Evolutionary conservation across 2,113 vertebrate species (phyloP).

Genomic region (Thamnophis sirtalis): DNA sequence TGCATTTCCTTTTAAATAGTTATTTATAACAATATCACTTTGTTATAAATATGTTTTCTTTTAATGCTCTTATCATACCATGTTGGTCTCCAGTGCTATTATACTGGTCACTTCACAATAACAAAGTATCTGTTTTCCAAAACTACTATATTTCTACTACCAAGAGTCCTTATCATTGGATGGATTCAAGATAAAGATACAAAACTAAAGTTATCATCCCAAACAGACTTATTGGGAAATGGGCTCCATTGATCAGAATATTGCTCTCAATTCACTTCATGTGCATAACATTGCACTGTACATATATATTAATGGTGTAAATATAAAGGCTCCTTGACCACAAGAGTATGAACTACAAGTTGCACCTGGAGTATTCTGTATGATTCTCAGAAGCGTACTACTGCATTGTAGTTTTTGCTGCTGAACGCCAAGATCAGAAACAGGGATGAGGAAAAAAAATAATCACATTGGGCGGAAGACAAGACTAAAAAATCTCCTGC

Average conservation of each 20-base stretch:
- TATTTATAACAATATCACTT: no score
- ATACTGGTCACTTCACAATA: not conserved
- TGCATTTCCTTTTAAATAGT: not conserved
- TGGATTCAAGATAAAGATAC: not conserved
- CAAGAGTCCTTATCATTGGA: not conserved
- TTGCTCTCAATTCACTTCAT: not conserved
- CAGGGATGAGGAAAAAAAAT: not conserved
- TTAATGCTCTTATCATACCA: not conserved
- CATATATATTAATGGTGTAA: not conserved
- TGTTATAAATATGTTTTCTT: not conserved
- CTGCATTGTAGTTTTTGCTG: not conserved
- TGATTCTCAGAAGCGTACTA: not conserved
- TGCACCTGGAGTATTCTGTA: not conserved
- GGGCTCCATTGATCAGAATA: not conserved
- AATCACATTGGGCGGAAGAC: not conserved
- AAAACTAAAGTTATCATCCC: not conserved
- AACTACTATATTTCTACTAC: not conserved
- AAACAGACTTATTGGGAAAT: no score
- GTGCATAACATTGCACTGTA: not conserved
- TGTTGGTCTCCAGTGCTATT: not conserved
- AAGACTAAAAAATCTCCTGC: no score
- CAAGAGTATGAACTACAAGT: not conserved
- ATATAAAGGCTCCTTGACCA: not conserved
- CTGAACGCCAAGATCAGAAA: not conserved
- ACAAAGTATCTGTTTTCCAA: not conserved